Percentiles rank a stretch among this genome's conserved stretches.
Conservation (phyloP, 2,888 invertebrate species). For the Trileptium ribeirensis region DNA sequence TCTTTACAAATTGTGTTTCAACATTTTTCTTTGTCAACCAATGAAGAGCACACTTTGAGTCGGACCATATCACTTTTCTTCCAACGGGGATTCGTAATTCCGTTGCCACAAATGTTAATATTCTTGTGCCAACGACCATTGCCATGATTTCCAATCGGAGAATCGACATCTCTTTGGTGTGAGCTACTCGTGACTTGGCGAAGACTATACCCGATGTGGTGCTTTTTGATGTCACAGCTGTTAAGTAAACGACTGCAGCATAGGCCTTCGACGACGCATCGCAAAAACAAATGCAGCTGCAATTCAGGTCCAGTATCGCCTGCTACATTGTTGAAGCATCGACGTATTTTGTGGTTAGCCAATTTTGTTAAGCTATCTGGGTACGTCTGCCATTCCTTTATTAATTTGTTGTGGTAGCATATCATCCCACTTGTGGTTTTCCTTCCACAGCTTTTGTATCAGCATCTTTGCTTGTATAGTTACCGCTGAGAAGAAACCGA, state of each 20-base stretch:
- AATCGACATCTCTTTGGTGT: conserved; percentile 5
- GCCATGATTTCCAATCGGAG: conserved; percentile 24
- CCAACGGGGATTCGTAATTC: too few relatives aligned
- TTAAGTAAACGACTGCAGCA: conserved; percentile 9
- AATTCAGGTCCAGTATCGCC: too few relatives aligned
- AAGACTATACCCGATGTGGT: background rate
- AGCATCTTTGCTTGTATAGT: conserved; percentile 27
- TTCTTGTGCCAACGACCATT: conserved; percentile 17
- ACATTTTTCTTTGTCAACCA: too few relatives aligned
- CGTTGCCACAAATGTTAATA: too few relatives aligned
- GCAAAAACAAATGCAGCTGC: too few relatives aligned
- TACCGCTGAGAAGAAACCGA: conserved; percentile 32
- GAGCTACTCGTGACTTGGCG: conserved; percentile 19
- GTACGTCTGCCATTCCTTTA: background rate
- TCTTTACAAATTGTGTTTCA: too few relatives aligned
- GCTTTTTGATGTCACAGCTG: background rate
- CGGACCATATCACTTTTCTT: too few relatives aligned
- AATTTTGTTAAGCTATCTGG: background rate
- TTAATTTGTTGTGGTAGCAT: background rate
- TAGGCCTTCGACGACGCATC: conserved; percentile 23
- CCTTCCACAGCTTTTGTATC: conserved; percentile 23
- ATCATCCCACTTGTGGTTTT: conserved; percentile 12
- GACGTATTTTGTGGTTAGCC: background rate
- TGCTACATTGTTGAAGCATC: background rate
- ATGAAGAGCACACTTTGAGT: too few relatives aligned